phyloP scores from a whole-genome alignment of 2,888 invertebrate species.

The Sminthurinus aureus region DNA sequence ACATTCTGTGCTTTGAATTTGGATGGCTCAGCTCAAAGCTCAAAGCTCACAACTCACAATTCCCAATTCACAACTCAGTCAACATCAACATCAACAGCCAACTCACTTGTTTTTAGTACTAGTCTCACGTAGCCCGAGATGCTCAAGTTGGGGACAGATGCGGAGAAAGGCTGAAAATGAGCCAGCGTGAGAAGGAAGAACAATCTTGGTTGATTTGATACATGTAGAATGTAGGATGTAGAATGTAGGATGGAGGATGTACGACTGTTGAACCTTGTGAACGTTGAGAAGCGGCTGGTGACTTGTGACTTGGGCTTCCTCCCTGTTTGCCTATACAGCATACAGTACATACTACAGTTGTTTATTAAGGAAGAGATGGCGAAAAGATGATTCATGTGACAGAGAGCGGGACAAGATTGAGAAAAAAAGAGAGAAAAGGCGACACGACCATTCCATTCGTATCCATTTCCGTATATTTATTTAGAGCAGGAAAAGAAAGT shows the following conservation, averaged over 20 bases:
- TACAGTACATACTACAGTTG: not conserved
- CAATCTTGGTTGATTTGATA: too few species aligned
- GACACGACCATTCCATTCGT: not conserved
- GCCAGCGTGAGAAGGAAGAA: too few species aligned
- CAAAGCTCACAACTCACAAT: too few species aligned
- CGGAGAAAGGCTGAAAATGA: not conserved
- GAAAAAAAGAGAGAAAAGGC: not conserved
- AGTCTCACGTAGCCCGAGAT: constrained; percentile 17
- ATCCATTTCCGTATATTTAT: too few species aligned
- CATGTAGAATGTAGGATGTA: too few species aligned
- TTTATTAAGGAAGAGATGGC: constrained; percentile 37
- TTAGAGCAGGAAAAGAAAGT: not conserved
- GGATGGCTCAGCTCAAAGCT: constrained; percentile 20
- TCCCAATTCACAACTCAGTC: too few species aligned
- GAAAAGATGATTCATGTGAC: constrained; percentile 41
- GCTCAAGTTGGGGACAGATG: not conserved
- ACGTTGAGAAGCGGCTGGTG: too few species aligned
- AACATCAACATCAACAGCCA: too few species aligned
- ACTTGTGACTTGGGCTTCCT: too few species aligned
- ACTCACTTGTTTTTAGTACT: constrained; percentile 23
- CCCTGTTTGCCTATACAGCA: too few species aligned
- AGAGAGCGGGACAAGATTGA: constrained; percentile 27
- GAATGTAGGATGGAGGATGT: too few species aligned
- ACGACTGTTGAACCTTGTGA: too few species aligned
- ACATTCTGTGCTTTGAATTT: constrained; percentile 24